Evolutionary conservation across 2,888 invertebrate species (phyloP).

Genomic region (Drosophila gaucha): DNA sequence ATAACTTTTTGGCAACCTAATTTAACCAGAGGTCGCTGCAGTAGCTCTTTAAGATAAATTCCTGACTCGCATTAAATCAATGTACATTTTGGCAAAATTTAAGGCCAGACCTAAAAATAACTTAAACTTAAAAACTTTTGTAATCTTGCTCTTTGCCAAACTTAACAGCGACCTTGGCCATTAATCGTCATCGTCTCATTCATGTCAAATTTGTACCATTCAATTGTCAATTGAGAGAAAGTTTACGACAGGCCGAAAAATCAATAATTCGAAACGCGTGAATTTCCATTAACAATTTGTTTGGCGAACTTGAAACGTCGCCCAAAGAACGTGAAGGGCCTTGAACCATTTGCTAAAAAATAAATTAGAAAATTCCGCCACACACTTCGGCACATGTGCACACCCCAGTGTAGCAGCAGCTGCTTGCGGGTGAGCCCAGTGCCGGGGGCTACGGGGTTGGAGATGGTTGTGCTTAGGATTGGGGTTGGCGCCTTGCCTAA

Average conservation of each 20-base stretch:
- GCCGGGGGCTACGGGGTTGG: constrained; percentile 21
- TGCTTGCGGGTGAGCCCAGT: constrained; percentile 26
- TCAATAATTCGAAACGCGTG: constrained; percentile 72
- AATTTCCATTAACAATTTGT: constrained; percentile 77
- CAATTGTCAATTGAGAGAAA: constrained; percentile 74
- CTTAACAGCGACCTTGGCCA: constrained; percentile 80
- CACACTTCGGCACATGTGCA: constrained; percentile 65
- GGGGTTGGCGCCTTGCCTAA: constrained; percentile 67
- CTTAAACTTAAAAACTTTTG: constrained; percentile 11
- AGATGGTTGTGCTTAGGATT: constrained; percentile 28
- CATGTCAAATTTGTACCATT: constrained; percentile 76
- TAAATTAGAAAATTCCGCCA: constrained; percentile 84
- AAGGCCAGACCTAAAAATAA: constrained; percentile 13
- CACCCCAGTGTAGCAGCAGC: constrained; percentile 37
- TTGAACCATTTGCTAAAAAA: constrained; percentile 83
- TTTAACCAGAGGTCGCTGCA: constrained; percentile 44
- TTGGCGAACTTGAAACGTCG: constrained; percentile 62
- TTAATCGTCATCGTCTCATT: constrained; percentile 74
- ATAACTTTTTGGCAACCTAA: not conserved
- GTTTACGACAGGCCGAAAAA: constrained; percentile 61
- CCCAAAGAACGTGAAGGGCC: constrained; percentile 65
- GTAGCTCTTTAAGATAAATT: not conserved
- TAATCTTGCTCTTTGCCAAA: constrained; percentile 48
- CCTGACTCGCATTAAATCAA: constrained; percentile 15
- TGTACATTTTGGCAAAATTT: constrained; percentile 2